Evolutionary conservation across 92 coral and sea anemone species (phyloP).

Genomic region (Palythoa grandis): DNA sequence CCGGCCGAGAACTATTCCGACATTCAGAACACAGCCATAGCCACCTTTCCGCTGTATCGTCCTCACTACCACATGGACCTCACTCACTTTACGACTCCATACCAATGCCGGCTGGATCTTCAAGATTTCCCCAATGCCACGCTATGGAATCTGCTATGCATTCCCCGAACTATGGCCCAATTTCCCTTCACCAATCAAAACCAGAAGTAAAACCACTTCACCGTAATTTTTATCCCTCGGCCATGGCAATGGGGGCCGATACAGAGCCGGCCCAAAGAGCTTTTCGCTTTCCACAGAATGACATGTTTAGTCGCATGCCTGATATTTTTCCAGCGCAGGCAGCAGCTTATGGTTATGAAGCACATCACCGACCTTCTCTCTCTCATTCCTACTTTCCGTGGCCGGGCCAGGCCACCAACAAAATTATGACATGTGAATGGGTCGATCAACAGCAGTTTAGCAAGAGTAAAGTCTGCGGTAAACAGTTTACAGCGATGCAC

Average conservation of each 20-base stretch:
- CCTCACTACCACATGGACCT: slow-evolving; percentile 68
- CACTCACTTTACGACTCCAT: slow-evolving; percentile 79
- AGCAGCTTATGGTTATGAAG: slow-evolving; percentile 76
- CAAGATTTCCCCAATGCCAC: slow-evolving; percentile 78
- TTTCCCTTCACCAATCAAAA: slow-evolving; percentile 81
- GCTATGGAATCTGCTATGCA: slow-evolving; percentile 52
- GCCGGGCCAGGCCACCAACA: slow-evolving; percentile 74
- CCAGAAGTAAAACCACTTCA: slow-evolving; percentile 77
- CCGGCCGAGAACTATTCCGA: slow-evolving; percentile 60
- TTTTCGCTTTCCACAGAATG: slow-evolving; percentile 58
- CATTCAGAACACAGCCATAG: slow-evolving; percentile 63
- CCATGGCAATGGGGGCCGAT: slow-evolving; percentile 75
- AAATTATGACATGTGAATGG: slow-evolving; percentile 98
- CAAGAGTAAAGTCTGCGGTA: slow-evolving; percentile 96
- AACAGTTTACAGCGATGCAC: slow-evolving; percentile 94
- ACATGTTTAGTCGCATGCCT: slow-evolving; percentile 62
- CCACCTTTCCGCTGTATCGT: slow-evolving; percentile 49
- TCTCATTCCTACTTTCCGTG: slow-evolving; percentile 64
- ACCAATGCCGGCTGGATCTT: slow-evolving; percentile 56
- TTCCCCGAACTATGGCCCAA: slow-evolving; percentile 68
- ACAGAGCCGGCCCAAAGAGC: slow-evolving; percentile 72
- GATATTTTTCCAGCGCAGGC: slow-evolving; percentile 76
- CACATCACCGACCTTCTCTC: slow-evolving; percentile 69
- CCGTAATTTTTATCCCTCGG: slow-evolving; percentile 67
- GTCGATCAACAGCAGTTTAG: slow-evolving; percentile 95